Conservation (phyloP, 2,797 vertebrate genomes). For the Mormyrus hasselquistii region DNA sequence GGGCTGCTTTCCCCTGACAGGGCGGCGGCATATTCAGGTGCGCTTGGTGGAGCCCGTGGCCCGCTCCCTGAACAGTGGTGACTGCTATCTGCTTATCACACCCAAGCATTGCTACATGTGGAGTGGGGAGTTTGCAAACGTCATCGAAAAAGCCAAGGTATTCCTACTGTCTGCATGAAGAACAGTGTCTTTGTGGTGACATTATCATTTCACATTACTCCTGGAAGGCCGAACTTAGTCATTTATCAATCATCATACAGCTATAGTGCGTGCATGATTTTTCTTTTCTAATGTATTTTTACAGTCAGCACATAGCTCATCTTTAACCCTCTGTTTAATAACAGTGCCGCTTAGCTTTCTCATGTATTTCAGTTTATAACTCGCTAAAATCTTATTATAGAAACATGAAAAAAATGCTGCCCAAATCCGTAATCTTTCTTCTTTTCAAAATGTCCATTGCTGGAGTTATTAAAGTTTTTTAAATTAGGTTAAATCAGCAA, state of each 20-base stretch:
- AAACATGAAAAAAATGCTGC: too few relatives aligned
- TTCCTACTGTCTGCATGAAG: neutral
- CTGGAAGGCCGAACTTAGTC: neutral
- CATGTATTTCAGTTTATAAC: too few relatives aligned
- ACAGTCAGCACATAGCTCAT: neutral
- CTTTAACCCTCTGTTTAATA: neutral
- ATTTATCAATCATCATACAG: neutral
- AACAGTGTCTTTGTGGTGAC: neutral
- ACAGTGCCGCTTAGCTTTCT: too few relatives aligned
- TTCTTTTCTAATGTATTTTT: neutral
- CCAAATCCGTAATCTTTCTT: too few relatives aligned
- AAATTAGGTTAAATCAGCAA: too few relatives aligned
- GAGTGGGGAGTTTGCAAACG: constrained; percentile 73
- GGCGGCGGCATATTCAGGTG: constrained; percentile 69
- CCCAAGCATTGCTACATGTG: constrained; percentile 70
- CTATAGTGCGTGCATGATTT: neutral
- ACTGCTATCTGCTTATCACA: constrained; percentile 71
- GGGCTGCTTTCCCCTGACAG: constrained; percentile 37
- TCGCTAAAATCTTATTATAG: too few relatives aligned
- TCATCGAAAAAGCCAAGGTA: constrained; percentile 76
- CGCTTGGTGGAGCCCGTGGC: constrained; percentile 65
- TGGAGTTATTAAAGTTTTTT: too few relatives aligned
- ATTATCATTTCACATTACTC: neutral
- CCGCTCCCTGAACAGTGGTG: constrained; percentile 67
- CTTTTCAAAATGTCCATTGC: too few relatives aligned